Evolutionary conservation across 2,797 vertebrate genomes (phyloP), one percentile per base, ranked within the genome.

Genomic region (Phataginus tricuspis): DNA sequence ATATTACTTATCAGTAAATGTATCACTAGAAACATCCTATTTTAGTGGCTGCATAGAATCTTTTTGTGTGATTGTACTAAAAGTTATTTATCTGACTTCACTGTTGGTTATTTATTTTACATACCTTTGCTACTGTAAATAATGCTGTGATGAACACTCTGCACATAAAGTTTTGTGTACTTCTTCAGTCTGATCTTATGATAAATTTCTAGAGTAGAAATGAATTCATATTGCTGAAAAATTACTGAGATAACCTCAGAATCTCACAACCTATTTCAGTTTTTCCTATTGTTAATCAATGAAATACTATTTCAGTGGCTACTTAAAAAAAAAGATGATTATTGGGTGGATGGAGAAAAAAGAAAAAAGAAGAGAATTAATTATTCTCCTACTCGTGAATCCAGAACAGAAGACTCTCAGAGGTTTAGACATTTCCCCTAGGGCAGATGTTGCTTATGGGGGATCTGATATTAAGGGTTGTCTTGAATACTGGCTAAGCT

Each of bases 51-150:
- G 3, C 9, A 29, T 21, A 39, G 13, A 61, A 11, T 91, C 51
- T 93, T 85, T 74, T 83, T 37, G 19, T 86, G 63, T 64, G 14
- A 9, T 39, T 86, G 18, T 91, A 80, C 37, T 94, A 69, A 93
- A 84, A 80, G 79, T 7, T 57, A 34, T 79, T 86, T 91, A 71
- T 25, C 75, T 45, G 31, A 59, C 7, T 45, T 82, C 5, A 18
- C 10, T 42, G 23, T 86, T 49, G 25, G 18, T 74, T 93, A 66
- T 57, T 68, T 66, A 55, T 68, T 86, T 86, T 74, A 57, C 10
- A 63, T 91, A 29, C 64, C 59, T 95, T 91, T 94, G 31, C 45
- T 79, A 61, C 21, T 69, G 13, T 71, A 45, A 66, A 51, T 45
- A 53, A 78, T 39, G 3, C n/a, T 34, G 12, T 66, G 34, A 42